These are phyloP conservation scores for Coreius guichenoti DNA, from an alignment of 2,797 vertebrate species.

Conservation along the genomic window DNA sequence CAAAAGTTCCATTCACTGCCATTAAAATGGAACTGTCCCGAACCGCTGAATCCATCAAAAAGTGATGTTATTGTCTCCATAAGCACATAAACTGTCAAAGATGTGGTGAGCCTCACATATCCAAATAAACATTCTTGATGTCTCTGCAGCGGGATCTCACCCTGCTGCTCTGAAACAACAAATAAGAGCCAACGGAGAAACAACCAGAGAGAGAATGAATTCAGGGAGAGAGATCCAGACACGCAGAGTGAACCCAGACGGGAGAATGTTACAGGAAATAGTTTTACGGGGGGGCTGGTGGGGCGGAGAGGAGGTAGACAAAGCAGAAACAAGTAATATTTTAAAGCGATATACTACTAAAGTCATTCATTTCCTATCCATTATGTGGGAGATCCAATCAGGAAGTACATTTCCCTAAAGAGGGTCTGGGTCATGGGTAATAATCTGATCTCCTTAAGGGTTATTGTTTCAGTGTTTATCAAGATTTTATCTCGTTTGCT, in stretches of 20 bases:
- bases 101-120: conserved; percentile 63
- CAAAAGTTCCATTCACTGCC: conserved; percentile 49
- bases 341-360: neutral
- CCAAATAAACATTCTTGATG: conserved; percentile 62
- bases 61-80: conserved; percentile 53
- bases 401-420: conserved; percentile 51
- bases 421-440: conserved; percentile 45
- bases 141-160: conserved; percentile 52
- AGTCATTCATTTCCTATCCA: conserved; percentile 32
- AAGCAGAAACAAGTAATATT: conserved; percentile 32
- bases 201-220: conserved; percentile 29
- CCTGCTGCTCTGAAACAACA: conserved; percentile 50
- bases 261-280: conserved; percentile 64
- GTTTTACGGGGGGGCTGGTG: conserved; percentile 44
- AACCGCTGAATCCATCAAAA: conserved; percentile 53
- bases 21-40: conserved; percentile 54
- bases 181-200: conserved; percentile 35
- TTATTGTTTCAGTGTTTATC: conserved; percentile 41
- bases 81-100: conserved; percentile 64
- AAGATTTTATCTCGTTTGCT: conserved; percentile 38
- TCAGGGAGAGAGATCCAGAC: conserved; percentile 9
- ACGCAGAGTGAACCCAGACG: neutral
- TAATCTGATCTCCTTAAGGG: conserved; percentile 51
- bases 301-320: conserved; percentile 38
- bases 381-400: conserved; percentile 43